Base-by-base conservation (phyloP, 2,113 vertebrate genomes). In the Hystrix cristata region DNA sequence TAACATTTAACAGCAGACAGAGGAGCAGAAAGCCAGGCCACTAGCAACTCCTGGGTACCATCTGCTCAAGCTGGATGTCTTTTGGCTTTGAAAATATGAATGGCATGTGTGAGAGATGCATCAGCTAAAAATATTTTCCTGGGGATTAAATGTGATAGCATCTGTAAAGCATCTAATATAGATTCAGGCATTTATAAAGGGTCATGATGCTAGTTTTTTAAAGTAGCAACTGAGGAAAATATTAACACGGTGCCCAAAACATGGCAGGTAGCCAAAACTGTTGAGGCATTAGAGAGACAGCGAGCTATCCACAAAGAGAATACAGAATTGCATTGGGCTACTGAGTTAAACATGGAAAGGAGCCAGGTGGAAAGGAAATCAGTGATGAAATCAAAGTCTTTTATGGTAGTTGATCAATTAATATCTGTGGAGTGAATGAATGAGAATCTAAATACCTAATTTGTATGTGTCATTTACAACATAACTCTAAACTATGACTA, bases 201-300 rank as follows among this genome's bases (percentile, higher is more conserved):
- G 19, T 18, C n/a, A 82, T 18, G 38, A 86, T 18, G 43, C 34
- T 13, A 46, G 29, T 34, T 74, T 65, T 23, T 67, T 43, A 60
- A 89, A 74, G 38, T 78, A 53, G 29, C 29, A 86, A 92, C 29
- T 13, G 46, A 95, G 51, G 51, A 31, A 92, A 97, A 55, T 11
- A 9, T 84, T 16, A 55, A 64, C 46, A 23, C 14, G 7, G 43
- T 29, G 34, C 43, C 48, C 31, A 11, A 82, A 74, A 62, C 5
- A 2, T 3, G 48, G 59, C 10, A 64, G 19, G 69, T n/a, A 64
- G 57, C 72, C 46, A 59, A 67, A 88, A 82, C 34, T 51, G 57
- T 10, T 19, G 29, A 10, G 59, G 72, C 65, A 5, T 3, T 90
- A 57, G 78, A 67, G 69, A 53, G 27, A 2, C 46, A n/a, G 74